phyloP scores from a whole-genome alignment of 2,888 invertebrate species.

The Synergus laeviventris region DNA sequence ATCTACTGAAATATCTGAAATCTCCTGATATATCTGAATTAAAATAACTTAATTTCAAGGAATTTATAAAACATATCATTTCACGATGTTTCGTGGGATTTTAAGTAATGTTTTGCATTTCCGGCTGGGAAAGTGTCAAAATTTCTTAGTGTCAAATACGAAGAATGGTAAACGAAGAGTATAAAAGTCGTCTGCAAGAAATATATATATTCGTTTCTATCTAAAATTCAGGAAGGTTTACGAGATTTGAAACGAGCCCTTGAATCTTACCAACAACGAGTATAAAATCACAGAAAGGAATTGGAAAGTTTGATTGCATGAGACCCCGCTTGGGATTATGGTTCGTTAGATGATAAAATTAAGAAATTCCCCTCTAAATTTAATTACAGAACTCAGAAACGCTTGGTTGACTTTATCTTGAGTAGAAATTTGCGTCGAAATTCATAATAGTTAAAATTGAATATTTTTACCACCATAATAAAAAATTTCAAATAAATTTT shows the following conservation, averaged over 20 bases:
- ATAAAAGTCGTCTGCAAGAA: background rate
- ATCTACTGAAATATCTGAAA: too few relatives aligned
- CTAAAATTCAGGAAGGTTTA: background rate
- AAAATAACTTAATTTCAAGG: too few relatives aligned
- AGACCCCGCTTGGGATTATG: slow-evolving; percentile 11
- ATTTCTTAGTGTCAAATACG: background rate
- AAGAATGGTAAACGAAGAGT: background rate
- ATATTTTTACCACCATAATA: background rate
- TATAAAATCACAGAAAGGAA: slow-evolving; percentile 19
- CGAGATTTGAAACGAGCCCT: background rate
- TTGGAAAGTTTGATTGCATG: slow-evolving; percentile 24
- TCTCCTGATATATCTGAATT: too few relatives aligned
- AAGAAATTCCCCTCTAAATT: slow-evolving; percentile 27
- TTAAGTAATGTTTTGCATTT: too few relatives aligned
- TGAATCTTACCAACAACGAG: background rate
- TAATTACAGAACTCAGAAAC: slow-evolving; percentile 1
- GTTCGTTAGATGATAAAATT: slow-evolving; percentile 30
- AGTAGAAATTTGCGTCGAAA: background rate
- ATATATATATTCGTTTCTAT: background rate
- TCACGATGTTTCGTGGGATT: too few relatives aligned
- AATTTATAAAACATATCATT: background rate
- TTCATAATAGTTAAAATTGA: background rate
- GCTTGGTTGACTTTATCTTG: background rate
- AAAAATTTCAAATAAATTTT: background rate
- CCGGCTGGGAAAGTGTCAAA: too few relatives aligned